Base-by-base conservation (phyloP, 2,888 invertebrate species). In the Conistra vaccinii region DNA sequence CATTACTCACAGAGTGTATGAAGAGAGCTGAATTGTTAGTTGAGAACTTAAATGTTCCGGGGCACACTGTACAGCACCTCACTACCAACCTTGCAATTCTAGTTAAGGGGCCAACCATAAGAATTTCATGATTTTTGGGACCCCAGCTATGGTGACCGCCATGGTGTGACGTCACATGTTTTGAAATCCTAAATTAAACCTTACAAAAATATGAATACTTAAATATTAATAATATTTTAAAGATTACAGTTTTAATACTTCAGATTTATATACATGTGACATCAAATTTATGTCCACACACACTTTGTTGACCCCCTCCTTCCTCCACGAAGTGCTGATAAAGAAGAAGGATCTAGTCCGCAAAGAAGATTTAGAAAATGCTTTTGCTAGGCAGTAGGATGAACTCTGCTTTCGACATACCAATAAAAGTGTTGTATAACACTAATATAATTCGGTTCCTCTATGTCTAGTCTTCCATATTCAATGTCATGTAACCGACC, bases 391-490 rank as follows among this genome's bases (percentile, higher is more conserved):
- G 10, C n/a, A 48, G 35, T 58, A 58, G 9, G 51, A 39, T 32
- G 20, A 65, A 45, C 53, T 32, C n/a, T 57, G 63, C 63, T 68
- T 80, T 61, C 45, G 23, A 53, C 53, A 84, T 20, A 67, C 17
- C n/a, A 55, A 53, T 65, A 65, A 72, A 76, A 70, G 48, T 73
- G 42, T 87, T 83, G 63, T 81, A 85, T 81, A 87, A 85, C 32
- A 76, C 76, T 81, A 83, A 80, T 81, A 75, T 83, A 81, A 86
- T 76, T 83, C 79, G 90, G 89, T 85, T 77, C 90, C 90, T 82
- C 86, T 76, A 80, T 69, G 90, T 90, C 90, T 90, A 73, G 89
- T 88, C 87, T 87, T 82, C 67, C 70, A 55, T 61, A 78, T 65
- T 86, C 87, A 86, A 88, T 86, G 84, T 45, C 80, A 63, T 45